Conservation (phyloP, 2,797 vertebrate genomes). For the Argyrosomus regius region DNA sequence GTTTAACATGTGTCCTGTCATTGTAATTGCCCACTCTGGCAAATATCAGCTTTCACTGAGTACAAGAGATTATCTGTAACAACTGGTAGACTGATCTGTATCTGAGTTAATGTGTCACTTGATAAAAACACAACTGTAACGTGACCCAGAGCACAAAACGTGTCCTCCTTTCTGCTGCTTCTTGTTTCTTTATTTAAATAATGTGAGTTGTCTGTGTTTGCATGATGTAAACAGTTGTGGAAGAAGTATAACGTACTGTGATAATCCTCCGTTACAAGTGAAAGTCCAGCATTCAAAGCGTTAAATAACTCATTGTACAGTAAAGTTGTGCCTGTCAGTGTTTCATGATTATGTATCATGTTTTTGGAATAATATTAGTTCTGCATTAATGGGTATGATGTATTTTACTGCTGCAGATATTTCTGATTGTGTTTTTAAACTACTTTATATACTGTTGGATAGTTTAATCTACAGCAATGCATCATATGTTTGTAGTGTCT, state of each 20-base stretch:
- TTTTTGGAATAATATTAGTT: background rate
- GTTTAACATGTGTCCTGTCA: slow-evolving; percentile 59
- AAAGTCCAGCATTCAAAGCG: background rate
- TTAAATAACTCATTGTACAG: background rate
- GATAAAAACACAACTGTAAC: background rate
- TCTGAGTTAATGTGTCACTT: slow-evolving; percentile 25
- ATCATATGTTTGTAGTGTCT: background rate
- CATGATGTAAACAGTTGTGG: background rate
- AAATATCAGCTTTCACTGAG: slow-evolving; percentile 45
- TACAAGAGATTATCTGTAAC: slow-evolving; percentile 27
- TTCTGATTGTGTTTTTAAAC: background rate
- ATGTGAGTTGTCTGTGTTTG: background rate
- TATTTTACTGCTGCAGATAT: background rate
- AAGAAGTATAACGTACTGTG: background rate
- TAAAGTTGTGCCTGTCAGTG: background rate
- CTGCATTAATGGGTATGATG: background rate
- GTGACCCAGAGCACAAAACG: background rate
- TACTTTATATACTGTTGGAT: background rate
- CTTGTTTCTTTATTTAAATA: background rate
- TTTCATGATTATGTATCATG: background rate
- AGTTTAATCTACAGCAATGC: background rate
- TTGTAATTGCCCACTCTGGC: slow-evolving; percentile 53
- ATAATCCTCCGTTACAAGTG: background rate
- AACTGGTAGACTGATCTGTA: background rate
- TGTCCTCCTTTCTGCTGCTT: background rate